Evolutionary conservation across 2,888 invertebrate species (phyloP).

Genomic region (Leptinotarsa rubiginosa): DNA sequence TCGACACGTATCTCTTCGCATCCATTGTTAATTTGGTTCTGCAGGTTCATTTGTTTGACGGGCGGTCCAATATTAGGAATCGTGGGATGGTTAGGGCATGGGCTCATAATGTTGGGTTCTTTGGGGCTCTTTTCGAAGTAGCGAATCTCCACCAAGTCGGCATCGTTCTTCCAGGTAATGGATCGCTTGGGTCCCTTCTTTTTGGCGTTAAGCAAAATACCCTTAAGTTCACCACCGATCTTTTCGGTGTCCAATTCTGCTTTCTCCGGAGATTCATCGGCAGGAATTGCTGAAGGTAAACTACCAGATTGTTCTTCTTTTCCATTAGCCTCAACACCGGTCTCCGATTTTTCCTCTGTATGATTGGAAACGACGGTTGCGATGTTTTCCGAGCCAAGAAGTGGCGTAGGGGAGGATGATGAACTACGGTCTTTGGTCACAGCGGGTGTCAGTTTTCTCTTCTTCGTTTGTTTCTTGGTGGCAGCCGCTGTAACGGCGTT

Average conservation of each 20-base stretch:
- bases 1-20: conserved; percentile 69
- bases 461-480: conserved; percentile 79
- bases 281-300: conserved; percentile 43
- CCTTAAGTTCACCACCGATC: conserved; percentile 74
- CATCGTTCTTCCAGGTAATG: conserved; percentile 81
- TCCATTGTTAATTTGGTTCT: conserved; percentile 21
- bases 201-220: conserved; percentile 80
- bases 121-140: conserved; percentile 92
- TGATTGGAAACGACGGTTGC: conserved; percentile 86
- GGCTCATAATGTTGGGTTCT: too few relatives aligned
- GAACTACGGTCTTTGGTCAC: conserved; percentile 72
- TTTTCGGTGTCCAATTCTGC: conserved; percentile 51
- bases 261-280: conserved; percentile 66
- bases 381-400: conserved; percentile 65
- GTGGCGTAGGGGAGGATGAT: conserved; percentile 54
- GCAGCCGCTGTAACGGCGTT: conserved; percentile 87
- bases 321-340: conserved; percentile 47
- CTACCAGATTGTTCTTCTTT: conserved; percentile 36
- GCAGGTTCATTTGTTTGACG: conserved; percentile 47
- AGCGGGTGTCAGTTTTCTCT: conserved; percentile 81
- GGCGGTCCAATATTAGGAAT: conserved; percentile 54
- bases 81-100: too few relatives aligned
- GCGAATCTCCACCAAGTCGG: conserved; percentile 82
- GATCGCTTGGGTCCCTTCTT: conserved; percentile 84
- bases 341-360: conserved; percentile 68